phyloP scores from a whole-genome alignment of 2,888 invertebrate genomes.

The Hydrotaea cyrtoneurina region DNA sequence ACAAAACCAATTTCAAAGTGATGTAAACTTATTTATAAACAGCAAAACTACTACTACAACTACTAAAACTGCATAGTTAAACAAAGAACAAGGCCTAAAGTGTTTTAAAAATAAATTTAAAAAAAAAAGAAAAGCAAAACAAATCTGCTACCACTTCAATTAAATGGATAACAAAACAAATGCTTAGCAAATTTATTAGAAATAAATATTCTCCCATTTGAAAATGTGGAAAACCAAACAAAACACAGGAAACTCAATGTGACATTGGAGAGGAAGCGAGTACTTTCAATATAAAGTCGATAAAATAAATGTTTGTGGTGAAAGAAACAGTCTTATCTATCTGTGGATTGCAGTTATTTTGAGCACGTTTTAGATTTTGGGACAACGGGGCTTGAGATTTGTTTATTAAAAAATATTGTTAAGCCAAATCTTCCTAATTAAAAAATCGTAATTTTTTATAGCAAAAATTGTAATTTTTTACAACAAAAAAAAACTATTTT shows the following conservation, averaged over 20 bases:
- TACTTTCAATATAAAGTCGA: too few species aligned
- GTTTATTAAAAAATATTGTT: too few species aligned
- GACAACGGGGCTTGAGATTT: too few species aligned
- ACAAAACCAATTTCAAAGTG: slow-evolving; percentile 41
- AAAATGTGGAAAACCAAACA: not conserved
- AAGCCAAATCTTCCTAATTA: too few species aligned
- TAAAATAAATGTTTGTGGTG: too few species aligned
- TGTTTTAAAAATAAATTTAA: not conserved
- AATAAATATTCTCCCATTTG: not conserved
- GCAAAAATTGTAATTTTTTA: too few species aligned
- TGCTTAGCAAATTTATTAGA: slow-evolving; percentile 13
- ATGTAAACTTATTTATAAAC: slow-evolving; percentile 39
- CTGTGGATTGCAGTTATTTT: too few species aligned
- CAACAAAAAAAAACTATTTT: too few species aligned
- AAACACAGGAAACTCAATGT: not conserved
- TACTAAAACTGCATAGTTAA: not conserved
- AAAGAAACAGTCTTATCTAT: too few species aligned
- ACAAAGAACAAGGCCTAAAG: slow-evolving; percentile 18
- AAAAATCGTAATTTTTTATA: too few species aligned
- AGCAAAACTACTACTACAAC: not conserved
- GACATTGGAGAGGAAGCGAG: too few species aligned
- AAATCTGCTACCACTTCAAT: slow-evolving; percentile 12
- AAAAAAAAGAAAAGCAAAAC: not conserved
- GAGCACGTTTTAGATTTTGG: too few species aligned
- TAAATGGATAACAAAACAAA: not conserved